Evolutionary conservation across 2,113 vertebrate genomes (phyloP).

Genomic region (Odobenus rosmarus): DNA sequence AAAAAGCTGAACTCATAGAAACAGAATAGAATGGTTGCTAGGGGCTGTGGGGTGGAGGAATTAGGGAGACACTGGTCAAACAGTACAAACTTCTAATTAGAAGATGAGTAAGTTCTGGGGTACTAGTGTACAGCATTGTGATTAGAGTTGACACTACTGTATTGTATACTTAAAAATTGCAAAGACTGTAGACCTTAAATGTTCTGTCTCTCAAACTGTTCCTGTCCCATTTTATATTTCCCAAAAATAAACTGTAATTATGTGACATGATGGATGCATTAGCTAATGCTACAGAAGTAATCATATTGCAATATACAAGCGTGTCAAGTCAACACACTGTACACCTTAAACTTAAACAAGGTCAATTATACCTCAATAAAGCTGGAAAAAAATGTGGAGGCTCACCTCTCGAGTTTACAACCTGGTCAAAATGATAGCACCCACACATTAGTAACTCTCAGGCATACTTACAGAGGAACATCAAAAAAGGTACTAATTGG

Average conservation of each 20-base stretch:
- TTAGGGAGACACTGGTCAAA: not conserved
- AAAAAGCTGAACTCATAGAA: not conserved
- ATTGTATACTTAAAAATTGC: not conserved
- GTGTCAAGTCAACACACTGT: not conserved
- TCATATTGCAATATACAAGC: not conserved
- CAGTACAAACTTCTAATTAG: not conserved
- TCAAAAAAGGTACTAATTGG: not conserved
- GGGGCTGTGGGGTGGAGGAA: not conserved
- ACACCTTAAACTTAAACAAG: not conserved
- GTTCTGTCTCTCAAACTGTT: not conserved
- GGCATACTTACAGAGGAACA: not conserved
- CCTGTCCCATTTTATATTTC: too few relatives aligned
- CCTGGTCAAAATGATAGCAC: not conserved
- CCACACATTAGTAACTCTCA: not conserved
- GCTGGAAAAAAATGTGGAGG: not conserved
- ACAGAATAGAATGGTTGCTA: not conserved
- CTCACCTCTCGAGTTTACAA: not conserved
- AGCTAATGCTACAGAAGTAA: not conserved
- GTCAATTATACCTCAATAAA: not conserved
- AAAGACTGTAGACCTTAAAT: not conserved
- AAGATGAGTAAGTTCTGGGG: not conserved
- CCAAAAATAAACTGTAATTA: not conserved
- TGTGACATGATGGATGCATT: not conserved
- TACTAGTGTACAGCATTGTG: not conserved
- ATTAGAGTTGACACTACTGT: not conserved